phyloP scores from a whole-genome alignment of 2,113 vertebrate species.

The Phyllostomus hastatus region DNA sequence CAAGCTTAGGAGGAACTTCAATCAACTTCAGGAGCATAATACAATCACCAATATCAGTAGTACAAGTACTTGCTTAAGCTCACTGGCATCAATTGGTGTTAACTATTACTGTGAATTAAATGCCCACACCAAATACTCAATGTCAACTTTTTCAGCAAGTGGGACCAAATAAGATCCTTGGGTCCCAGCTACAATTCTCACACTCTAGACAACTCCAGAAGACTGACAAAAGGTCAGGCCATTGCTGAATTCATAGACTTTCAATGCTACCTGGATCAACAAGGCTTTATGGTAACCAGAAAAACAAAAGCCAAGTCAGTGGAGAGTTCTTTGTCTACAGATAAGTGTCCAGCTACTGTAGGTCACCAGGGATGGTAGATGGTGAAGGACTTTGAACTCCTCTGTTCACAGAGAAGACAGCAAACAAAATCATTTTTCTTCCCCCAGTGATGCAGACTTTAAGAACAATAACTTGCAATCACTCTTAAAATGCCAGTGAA shows the following conservation, averaged over 20 bases:
- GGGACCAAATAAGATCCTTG: neutral
- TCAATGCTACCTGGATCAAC: neutral
- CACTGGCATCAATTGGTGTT: neutral
- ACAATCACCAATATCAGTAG: neutral
- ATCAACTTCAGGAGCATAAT: neutral
- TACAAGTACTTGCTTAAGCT: slow-evolving; percentile 11
- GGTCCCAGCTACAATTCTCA: neutral
- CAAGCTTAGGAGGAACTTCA: neutral
- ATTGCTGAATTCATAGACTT: slow-evolving; percentile 17
- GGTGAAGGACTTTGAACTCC: neutral
- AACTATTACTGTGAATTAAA: neutral
- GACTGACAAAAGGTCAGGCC: neutral
- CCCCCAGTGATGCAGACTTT: neutral
- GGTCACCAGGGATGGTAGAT: neutral
- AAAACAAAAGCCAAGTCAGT: neutral
- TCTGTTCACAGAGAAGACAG: neutral
- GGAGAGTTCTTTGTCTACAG: slow-evolving; percentile 14
- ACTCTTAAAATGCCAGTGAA: slow-evolving; percentile 15
- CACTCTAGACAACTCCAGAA: neutral
- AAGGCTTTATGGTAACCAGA: neutral
- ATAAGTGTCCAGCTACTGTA: neutral
- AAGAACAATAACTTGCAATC: neutral
- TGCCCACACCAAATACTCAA: neutral
- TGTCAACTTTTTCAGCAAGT: neutral
- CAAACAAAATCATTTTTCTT: slow-evolving; percentile 15